Evolutionary conservation across 2,797 vertebrate species (phyloP), one percentile per base, ranked within the genome.

Genomic region (Enteromius radiatus): DNA sequence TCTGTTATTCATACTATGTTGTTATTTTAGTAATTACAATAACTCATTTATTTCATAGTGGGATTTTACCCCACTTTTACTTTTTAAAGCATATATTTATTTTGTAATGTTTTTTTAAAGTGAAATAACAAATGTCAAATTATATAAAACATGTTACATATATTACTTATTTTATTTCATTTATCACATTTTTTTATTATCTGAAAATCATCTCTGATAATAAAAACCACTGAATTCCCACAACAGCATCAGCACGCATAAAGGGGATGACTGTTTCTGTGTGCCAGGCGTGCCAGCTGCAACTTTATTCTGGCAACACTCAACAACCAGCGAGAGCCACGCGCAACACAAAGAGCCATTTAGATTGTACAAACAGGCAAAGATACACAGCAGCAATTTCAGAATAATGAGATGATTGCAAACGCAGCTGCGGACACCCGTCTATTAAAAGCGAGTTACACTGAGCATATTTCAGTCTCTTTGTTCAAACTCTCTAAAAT

Each of bases 381-480:
- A 88, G 75, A 80, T 84, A 73, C 73, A 86, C 82, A 75, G 83
- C 85, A 86, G 87, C 86, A 86, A 28, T 21, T 47, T 76, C 84
- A 63, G 82, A 85, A 84, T 85, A 81, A 85, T 80, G 81, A 82
- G 77, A 82, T 88, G 88, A 90, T 90, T 88, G 79, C 87, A 87
- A 85, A 90, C 85, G 87, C 91, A 88, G 75, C 68, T 61, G 80
- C 83, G 76, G 84, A 76, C 79, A 85, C 78, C 84, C 85, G 88
- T 92, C 86, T 90, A 91, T 91, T 92, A 91, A 92, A 91, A 89
- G 90, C 86, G 77, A 81, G 41, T 59, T 5, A 86, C 91, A 91
- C 43, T 45, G 59, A 90, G 88, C 87, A 82, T 52, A 85, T 90
- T 88, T 89, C 84, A 84, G 88, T 88, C 88, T 87, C 86, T 83